These are phyloP conservation scores for Pectinophora gossypiella DNA, from an alignment of 1,140 invertebrate genomes.

Conservation along the genomic window DNA sequence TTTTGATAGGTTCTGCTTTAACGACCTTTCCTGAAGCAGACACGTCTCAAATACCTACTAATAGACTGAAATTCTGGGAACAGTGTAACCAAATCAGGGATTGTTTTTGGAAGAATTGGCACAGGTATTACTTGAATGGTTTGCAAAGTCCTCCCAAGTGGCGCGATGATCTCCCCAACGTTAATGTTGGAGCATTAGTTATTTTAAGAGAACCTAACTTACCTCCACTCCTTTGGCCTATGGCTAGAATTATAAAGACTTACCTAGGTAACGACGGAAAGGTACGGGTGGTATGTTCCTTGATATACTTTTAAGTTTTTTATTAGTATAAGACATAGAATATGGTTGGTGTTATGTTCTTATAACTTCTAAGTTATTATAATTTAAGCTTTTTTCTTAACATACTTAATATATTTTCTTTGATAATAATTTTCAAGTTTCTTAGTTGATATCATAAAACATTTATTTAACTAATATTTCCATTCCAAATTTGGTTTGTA, in stretches of 20 bases:
- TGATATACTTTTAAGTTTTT: too few relatives aligned
- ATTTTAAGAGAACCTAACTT: not conserved
- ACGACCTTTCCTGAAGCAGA: not conserved
- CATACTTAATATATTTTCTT: too few relatives aligned
- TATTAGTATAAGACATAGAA: too few relatives aligned
- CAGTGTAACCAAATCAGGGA: not conserved
- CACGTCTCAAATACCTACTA: not conserved
- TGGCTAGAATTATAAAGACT: not conserved
- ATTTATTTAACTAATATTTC: too few relatives aligned
- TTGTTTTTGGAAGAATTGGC: not conserved
- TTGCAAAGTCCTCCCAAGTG: not conserved
- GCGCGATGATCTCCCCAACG: not conserved
- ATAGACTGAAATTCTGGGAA: constrained; percentile 4
- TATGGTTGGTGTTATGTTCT: too few relatives aligned
- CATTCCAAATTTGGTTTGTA: too few relatives aligned
- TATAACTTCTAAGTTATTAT: too few relatives aligned
- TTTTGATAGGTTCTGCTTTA: not conserved
- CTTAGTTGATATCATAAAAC: too few relatives aligned
- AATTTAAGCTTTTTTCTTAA: too few relatives aligned
- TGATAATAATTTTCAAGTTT: too few relatives aligned
- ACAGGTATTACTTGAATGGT: not conserved
- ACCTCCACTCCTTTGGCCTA: not conserved
- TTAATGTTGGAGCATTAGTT: not conserved
- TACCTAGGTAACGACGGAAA: not conserved
- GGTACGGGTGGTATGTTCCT: not conserved